Percentiles rank a stretch among this genome's conserved stretches.
Conservation (phyloP, 2,797 vertebrate genomes). For the Eutrigla gurnardus region DNA sequence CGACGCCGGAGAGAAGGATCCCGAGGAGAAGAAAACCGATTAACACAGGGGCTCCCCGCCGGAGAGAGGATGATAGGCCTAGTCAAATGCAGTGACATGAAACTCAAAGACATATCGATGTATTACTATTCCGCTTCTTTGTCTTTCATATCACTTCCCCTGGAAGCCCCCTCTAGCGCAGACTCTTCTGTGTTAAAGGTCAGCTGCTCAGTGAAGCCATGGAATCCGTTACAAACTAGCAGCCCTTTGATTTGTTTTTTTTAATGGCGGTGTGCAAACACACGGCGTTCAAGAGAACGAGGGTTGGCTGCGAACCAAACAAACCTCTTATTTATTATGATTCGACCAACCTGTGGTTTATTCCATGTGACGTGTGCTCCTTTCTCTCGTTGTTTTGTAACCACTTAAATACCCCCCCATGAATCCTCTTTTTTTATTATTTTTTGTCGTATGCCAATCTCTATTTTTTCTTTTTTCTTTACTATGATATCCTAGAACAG, state of each 20-base stretch:
- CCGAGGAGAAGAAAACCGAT: constrained; percentile 92
- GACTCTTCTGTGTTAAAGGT: constrained; percentile 48
- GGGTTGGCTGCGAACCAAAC: constrained; percentile 58
- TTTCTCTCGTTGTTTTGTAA: constrained; percentile 34
- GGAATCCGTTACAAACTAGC: constrained; percentile 41
- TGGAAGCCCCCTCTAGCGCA: constrained; percentile 38
- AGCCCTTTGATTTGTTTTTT: constrained; percentile 21
- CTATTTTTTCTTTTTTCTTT: neutral
- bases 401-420: constrained; percentile 2
- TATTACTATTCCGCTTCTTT: constrained; percentile 64
- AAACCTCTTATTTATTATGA: constrained; percentile 59
- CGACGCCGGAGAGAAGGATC: constrained; percentile 84
- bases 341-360: constrained; percentile 33
- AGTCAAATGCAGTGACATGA: constrained; percentile 70
- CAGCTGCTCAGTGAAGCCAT: constrained; percentile 35
- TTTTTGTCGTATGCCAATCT: constrained; percentile 1
- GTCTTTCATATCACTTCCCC: constrained; percentile 66
- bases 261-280: constrained; percentile 28
- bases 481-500: constrained; percentile 2
- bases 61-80: constrained; percentile 61
- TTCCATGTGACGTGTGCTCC: constrained; percentile 28
- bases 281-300: constrained; percentile 23
- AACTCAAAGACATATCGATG: constrained; percentile 75
- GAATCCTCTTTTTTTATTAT: neutral
- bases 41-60: constrained; percentile 77